Conservation (phyloP, 2,888 invertebrate species). For the Allolobophora icterica region DNA sequence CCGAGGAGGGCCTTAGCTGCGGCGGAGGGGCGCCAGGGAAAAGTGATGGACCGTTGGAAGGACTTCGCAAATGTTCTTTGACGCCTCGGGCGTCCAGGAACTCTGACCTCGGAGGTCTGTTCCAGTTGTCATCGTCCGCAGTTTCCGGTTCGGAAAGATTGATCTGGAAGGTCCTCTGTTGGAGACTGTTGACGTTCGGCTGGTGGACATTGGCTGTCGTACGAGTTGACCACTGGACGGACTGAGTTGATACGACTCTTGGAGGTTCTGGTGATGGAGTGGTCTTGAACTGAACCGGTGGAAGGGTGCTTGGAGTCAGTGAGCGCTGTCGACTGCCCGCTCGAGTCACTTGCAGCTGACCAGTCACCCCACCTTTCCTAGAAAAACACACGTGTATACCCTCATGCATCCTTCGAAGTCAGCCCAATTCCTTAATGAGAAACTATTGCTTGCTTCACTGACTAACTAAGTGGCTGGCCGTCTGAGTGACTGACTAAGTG, state of each 20-base stretch:
- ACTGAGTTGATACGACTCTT: not conserved
- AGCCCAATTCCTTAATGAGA: too few species aligned
- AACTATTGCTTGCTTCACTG: not conserved
- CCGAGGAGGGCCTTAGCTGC: not conserved
- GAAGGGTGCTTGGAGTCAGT: not conserved
- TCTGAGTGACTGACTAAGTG: not conserved
- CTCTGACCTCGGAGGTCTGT: not conserved
- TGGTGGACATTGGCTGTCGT: not conserved
- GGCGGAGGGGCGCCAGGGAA: not conserved
- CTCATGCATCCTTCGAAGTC: not conserved
- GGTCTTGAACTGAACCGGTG: not conserved
- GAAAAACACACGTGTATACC: not conserved
- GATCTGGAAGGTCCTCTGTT: not conserved
- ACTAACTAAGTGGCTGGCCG: not conserved
- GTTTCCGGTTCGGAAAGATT: not conserved
- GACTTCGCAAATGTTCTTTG: not conserved
- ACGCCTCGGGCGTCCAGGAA: not conserved
- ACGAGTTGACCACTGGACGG: slow-evolving; percentile 12
- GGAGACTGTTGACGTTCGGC: not conserved
- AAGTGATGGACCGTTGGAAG: not conserved
- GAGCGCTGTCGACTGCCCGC: not conserved
- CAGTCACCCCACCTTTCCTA: slow-evolving; percentile 21
- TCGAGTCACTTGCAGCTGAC: not conserved
- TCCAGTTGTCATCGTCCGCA: not conserved
- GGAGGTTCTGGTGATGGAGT: slow-evolving; percentile 14